These are phyloP conservation scores for Drosophila albomicans DNA, from an alignment of 1,140 invertebrate species.

Conservation along the genomic window DNA sequence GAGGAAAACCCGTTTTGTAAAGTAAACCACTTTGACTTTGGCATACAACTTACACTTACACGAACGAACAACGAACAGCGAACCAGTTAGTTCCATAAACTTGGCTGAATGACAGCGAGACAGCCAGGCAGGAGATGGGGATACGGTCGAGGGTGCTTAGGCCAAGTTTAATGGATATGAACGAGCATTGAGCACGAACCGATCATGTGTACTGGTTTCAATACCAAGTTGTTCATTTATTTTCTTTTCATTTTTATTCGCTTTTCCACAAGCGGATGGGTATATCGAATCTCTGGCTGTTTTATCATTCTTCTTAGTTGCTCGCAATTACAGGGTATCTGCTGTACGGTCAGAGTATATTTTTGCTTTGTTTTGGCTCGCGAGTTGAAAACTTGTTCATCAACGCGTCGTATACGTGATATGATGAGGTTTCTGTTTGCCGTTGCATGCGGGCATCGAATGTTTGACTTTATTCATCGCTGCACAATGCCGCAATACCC, in stretches of 20 bases:
- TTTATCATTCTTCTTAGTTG: too few relatives aligned
- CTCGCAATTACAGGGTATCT: constrained; percentile 11
- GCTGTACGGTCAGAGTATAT: not conserved
- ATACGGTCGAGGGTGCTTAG: constrained; percentile 38
- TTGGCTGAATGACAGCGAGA: not conserved
- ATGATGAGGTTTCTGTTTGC: constrained; percentile 29
- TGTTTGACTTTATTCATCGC: not conserved
- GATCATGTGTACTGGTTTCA: constrained; percentile 36
- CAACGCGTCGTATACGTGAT: constrained; percentile 66
- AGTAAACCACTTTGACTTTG: constrained; percentile 67
- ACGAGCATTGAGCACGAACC: constrained; percentile 27
- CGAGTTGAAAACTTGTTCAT: constrained; percentile 41
- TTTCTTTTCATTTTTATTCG: not conserved
- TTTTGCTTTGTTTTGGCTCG: not conserved
- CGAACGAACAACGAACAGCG: not conserved
- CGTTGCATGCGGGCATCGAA: constrained; percentile 28
- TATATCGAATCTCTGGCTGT: not conserved
- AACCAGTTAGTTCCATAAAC: constrained; percentile 30
- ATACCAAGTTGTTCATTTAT: constrained; percentile 5
- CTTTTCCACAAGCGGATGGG: constrained; percentile 7
- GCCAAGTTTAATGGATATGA: constrained; percentile 68
- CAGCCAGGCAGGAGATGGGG: constrained; percentile 4
- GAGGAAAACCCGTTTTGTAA: constrained; percentile 60
- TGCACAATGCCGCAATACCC: not conserved
- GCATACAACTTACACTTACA: constrained; percentile 39